Conservation (phyloP, 2,888 invertebrate genomes). For the Drosophila meridiana region DNA sequence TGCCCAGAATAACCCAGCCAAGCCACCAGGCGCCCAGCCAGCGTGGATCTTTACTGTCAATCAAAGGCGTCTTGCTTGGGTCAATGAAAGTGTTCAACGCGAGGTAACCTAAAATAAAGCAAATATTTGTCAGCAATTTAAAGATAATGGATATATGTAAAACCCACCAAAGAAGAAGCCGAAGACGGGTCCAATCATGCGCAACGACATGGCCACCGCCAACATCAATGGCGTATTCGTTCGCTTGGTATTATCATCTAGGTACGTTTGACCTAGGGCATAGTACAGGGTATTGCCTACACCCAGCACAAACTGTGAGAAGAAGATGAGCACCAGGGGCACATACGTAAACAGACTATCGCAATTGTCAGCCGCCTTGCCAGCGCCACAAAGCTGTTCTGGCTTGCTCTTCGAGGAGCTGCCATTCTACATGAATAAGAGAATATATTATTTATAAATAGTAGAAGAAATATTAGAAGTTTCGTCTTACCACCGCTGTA, state of each 20-base stretch:
- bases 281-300: conserved; percentile 89
- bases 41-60: conserved; percentile 87
- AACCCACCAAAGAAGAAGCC: conserved; percentile 87
- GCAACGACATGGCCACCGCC: conserved; percentile 83
- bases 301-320: conserved; percentile 89
- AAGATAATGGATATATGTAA: not conserved
- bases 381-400: conserved; percentile 76
- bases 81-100: conserved; percentile 87
- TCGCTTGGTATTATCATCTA: conserved; percentile 89
- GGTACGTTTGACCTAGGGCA: conserved; percentile 88
- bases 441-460: not conserved
- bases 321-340: conserved; percentile 87
- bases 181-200: conserved; percentile 86
- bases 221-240: conserved; percentile 88
- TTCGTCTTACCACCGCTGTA: conserved; percentile 71
- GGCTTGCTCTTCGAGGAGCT: conserved; percentile 50
- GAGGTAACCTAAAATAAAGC: conserved; percentile 73
- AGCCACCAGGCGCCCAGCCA: conserved; percentile 92
- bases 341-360: conserved; percentile 85
- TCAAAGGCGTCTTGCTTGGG: conserved; percentile 87
- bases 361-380: conserved; percentile 84
- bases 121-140: not conserved
- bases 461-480: too few species aligned
- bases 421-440: conserved; percentile 55
- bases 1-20: conserved; percentile 87